Base-by-base conservation (phyloP, 2,888 invertebrate species). In the Metalampra italica region DNA sequence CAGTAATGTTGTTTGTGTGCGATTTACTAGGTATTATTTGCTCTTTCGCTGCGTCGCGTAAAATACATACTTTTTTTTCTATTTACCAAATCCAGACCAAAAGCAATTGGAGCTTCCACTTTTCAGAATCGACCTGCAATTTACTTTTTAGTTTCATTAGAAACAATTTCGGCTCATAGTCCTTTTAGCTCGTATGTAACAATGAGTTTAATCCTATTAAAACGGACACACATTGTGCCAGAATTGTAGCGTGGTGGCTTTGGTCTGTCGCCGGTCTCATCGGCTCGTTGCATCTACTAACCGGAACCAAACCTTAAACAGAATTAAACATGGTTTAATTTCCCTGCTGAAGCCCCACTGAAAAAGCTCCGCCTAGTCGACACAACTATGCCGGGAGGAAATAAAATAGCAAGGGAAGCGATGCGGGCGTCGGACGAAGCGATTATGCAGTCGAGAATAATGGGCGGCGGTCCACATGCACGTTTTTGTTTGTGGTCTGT, bases 381-480 rank as follows among this genome's bases (percentile, higher is more conserved):
- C 85, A 85, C 79, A 86, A 82, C 82, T 82, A 83, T 78, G 14
- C 78, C 67, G 81, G 77, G 82, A 82, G 87, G 87, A 85, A 85
- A 87, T 88, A 88, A 89, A 89, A 86, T 87, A 85, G 87, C 78
- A 72, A 78, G 84, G 85, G 85, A 85, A 87, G 78, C 88, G 86
- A 84, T 86, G 87, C 88, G 87, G 86, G 85, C 83, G 86, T 85
- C 81, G 87, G 87, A 88, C 88, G 88, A 83, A 86, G 85, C 88
- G 88, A 89, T 89, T 89, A 89, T 89, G 87, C 88, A 87, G 88
- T 86, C 82, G 87, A 89, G 86, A 89, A 88, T 89, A 89, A 88
- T 89, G 87, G 88, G 75, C 78, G 82, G 80, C 83, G 82, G 85
- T 87, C 88, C 85, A 84, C 88, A 85, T 89, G 86, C 83, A 87